phyloP scores from a whole-genome alignment of 2,113 vertebrate genomes.

The Spea multiplicata region DNA sequence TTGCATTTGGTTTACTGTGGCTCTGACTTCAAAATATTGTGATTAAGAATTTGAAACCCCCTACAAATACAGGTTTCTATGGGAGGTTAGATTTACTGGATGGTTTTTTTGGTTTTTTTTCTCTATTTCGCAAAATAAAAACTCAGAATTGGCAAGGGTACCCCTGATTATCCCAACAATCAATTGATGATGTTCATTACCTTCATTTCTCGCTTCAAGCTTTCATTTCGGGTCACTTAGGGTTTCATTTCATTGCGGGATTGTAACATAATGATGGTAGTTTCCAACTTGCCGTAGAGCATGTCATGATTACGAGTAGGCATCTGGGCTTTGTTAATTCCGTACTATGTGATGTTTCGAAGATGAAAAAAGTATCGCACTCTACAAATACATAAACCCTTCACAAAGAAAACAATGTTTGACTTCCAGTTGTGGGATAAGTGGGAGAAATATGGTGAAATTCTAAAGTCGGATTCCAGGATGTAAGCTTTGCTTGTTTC shows the following conservation, averaged over 20 bases:
- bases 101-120: no score
- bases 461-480: neutral
- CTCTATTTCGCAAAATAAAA: no score
- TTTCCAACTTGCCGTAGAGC: neutral
- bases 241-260: neutral
- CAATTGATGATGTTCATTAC: neutral
- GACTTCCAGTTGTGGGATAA: neutral
- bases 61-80: no score
- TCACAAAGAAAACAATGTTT: neutral
- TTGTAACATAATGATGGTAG: slow-evolving; percentile 2
- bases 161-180: neutral
- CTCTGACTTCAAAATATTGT: no score
- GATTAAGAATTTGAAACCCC: no score
- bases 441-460: neutral
- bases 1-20: no score
- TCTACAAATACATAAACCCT: neutral
- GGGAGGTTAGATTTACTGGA: no score
- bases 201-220: neutral
- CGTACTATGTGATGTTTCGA: slow-evolving; percentile 18
- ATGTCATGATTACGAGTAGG: slow-evolving; percentile 20
- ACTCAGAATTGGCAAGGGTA: neutral
- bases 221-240: slow-evolving; percentile 3
- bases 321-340: slow-evolving; percentile 27
- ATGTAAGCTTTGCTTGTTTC: neutral
- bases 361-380: neutral